Base-by-base conservation (phyloP, 2,113 vertebrate genomes). In the Lonchura striata region DNA sequence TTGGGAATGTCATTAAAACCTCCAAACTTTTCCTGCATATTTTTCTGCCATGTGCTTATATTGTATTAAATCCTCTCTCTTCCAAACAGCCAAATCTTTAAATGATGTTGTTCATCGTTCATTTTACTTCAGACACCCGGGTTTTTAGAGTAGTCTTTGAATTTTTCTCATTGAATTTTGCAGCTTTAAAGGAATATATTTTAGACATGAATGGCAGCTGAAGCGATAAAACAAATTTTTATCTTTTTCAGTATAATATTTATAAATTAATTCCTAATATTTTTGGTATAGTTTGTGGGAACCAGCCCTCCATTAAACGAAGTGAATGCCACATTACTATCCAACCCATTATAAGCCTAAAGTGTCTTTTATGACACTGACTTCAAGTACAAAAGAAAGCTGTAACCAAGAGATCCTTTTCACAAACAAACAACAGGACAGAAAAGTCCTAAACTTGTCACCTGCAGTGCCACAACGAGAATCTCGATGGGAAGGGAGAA, bases 391-490 rank as follows among this genome's bases (percentile, higher is more conserved):
- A 22, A 60, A 61, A 49, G 42, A 13, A 63, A 37, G 13, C 39
- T 47, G 42, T 21, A 64, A 53, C 21, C 35, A 25, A 54, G 50
- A 28, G 44, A 6, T 22, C 14, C 52, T 85, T 91, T 41, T 23
- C 53, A 35, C 76, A 33, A 47, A 39, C 8, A n/a, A 47, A 46
- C 21, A 47, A 46, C 21, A 41, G 13, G 4, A 23, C 52, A 88
- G 94, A 9, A 30, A 68, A 91, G 46, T 27, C 83, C 68, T 79
- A 85, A 88, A 94, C 61, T 88, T 91, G 81, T 71, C 96, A 77
- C 68, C 56, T 54, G 41, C 64, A 42, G 54, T 39, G 86, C 65
- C 91, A 61, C 42, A 33, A 24, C 2, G 47, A 60, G 56, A 56
- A 50, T 39, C 15, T 14, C 7, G 1, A 10, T 10, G 65, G 17